Evolutionary conservation across 2,113 vertebrate species (phyloP), one percentile per base, ranked within the genome.

Genomic region (Lutjanus erythropterus): DNA sequence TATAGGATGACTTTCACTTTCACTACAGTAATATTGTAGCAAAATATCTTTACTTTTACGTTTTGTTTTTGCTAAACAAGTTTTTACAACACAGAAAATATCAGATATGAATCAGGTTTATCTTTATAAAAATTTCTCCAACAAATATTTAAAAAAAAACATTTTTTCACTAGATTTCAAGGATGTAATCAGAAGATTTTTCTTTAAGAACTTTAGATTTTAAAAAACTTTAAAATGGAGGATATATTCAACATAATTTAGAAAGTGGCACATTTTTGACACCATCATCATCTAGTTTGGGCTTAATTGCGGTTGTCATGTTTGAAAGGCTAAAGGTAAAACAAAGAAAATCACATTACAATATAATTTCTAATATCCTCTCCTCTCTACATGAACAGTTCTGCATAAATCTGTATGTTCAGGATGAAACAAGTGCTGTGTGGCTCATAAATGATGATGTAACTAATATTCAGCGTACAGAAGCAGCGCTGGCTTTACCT

Each of bases 401-500:
- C 46, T 6, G 23, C 23, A 35, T 4, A 31, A 7, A 27, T 15
- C 35, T 41, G 56, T 21, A 18, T 23, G 9, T 9, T 37, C 7
- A 25, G 55, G 19, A n/a, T 29, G 27, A 11, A 1, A 18, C n/a
- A 68, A 14, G 27, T 49, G 37, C 62, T 35, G 52, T 0, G 15
- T 65, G 33, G 4, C 35, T 60, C 31, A 2, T 15, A 33, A 29
- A 61, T 62, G 49, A 71, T 77, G 55, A 76, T 71, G 74, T 46
- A 61, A 59, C 39, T 78, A 49, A 76, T 11, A 31, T 59, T 79
- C 27, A 42, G 27, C 18, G 71, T 12, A 11, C 56, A 67, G 53
- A 71, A 41, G 21, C 67, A 56, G 52, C 7, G 7, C 11, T 37
- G 58, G 19, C 42, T 86, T 84, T 80, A 73, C 68, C 79, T 66